These are phyloP conservation scores for Pipistrellus pipistrellus DNA, from an alignment of 2,797 vertebrate genomes.

Conservation along the genomic window DNA sequence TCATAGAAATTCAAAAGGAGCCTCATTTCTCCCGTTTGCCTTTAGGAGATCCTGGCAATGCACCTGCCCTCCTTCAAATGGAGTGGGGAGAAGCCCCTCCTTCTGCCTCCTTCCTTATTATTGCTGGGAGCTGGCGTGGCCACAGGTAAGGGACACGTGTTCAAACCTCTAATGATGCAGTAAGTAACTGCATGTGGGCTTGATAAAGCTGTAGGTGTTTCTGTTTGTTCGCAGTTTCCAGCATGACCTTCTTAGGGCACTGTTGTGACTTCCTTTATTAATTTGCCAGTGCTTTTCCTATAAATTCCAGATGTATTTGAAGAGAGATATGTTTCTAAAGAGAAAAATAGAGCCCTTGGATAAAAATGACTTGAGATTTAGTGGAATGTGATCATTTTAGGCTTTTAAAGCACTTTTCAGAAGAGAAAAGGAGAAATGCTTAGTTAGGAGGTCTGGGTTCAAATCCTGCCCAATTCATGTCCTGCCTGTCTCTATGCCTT, in stretches of 20 bases:
- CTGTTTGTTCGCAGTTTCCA: neutral
- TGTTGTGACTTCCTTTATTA: slow-evolving; percentile 54
- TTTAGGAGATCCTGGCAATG: neutral
- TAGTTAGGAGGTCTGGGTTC: neutral
- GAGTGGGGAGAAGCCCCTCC: neutral
- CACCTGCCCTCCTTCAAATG: neutral
- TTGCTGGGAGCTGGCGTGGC: neutral
- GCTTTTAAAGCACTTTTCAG: neutral
- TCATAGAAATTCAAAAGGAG: slow-evolving; percentile 10
- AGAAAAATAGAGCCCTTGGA: neutral
- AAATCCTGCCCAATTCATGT: neutral
- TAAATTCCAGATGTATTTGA: slow-evolving; percentile 50
- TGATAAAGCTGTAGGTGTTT: slow-evolving; percentile 20
- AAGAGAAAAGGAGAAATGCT: neutral
- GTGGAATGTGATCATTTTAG: neutral
- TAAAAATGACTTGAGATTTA: slow-evolving; percentile 20
- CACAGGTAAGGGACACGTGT: neutral
- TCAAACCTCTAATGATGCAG: neutral
- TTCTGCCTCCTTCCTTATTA: slow-evolving; percentile 4
- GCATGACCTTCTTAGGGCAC: neutral
- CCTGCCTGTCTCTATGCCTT: neutral
- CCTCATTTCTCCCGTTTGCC: slow-evolving; percentile 3
- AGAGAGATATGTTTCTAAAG: neutral
- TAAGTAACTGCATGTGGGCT: neutral
- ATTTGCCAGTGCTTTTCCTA: slow-evolving; percentile 40